Base-by-base conservation (phyloP, 2,113 vertebrate species). In the Pelusios castaneus region DNA sequence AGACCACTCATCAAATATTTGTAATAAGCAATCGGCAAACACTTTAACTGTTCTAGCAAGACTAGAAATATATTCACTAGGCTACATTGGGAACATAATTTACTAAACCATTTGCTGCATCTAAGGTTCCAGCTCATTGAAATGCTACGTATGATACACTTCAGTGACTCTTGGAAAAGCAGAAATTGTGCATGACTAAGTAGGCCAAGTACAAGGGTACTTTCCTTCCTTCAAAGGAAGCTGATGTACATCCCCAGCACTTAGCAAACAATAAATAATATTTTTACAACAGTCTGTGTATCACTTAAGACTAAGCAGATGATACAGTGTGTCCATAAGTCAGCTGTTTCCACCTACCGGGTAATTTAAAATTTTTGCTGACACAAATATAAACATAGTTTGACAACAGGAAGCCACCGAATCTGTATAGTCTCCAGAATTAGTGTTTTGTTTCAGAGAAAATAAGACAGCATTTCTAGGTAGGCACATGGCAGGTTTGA, bases 381-480 rank as follows among this genome's bases (percentile, higher is more conserved):
- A 38, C 87, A 47, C 87, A 58, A 95, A 94, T 80, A 89, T 78
- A 95, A 91, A 87, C 21, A 54, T 24, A 29, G 52, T 73, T 92
- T 82, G 89, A 94, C 90, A 87, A 95, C 83, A 89, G n/a, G 43
- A 81, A 94, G 88, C 87, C n/a, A 29, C 75, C 85, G 89, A 67
- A 95, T 94, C 91, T 90, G 2, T 86, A 93, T 85, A 52, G 86
- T 75, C 90, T 96, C 90, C 89, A 85, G 84, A 89, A 90, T 76
- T 89, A 92, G 63, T 87, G 83, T 96, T 45, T 92, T 84, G 67
- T 95, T 94, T 95, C 90, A 80, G 24, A 88, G 92, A 77, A 94
- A 91, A 85, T 91, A 90, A 95, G 84, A 58, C 67, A 86, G 83
- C 87, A 82, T 93, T 96, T 67, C 85, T 94, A 76, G 85, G 90